These are phyloP conservation scores for Malachius bipustulatus DNA, from an alignment of 2,888 invertebrate genomes.

Conservation along the genomic window DNA sequence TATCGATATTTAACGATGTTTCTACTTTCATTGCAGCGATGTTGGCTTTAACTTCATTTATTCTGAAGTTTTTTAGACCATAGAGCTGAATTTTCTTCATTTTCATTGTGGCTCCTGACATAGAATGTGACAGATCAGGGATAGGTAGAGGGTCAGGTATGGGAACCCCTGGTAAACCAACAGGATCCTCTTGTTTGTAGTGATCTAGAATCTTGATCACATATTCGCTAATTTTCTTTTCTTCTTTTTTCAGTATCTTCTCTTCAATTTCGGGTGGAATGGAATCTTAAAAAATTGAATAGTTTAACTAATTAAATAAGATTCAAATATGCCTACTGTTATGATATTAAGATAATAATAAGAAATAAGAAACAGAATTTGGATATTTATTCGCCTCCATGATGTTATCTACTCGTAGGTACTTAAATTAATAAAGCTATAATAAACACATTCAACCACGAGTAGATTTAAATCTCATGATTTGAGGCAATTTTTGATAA, in stretches of 20 bases:
- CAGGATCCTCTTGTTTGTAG: slow-evolving; percentile 67
- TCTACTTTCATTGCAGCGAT: slow-evolving; percentile 66
- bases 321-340: too few species aligned
- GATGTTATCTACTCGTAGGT: too few species aligned
- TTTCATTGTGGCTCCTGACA: slow-evolving; percentile 55
- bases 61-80: slow-evolving; percentile 67
- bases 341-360: too few species aligned
- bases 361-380: too few species aligned
- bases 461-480: too few species aligned
- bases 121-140: slow-evolving; percentile 61
- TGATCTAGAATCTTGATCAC: slow-evolving; percentile 60
- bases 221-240: slow-evolving; percentile 60
- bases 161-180: slow-evolving; percentile 67
- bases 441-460: too few species aligned
- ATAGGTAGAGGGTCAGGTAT: slow-evolving; percentile 72
- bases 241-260: slow-evolving; percentile 32
- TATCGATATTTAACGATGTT: slow-evolving; percentile 58
- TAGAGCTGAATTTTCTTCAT: slow-evolving; percentile 60
- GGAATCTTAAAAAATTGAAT: too few species aligned
- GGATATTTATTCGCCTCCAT: too few species aligned
- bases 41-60: slow-evolving; percentile 58
- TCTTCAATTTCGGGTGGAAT: too few species aligned
- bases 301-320: too few species aligned
- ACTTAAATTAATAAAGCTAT: too few species aligned
- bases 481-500: too few species aligned